Base-by-base conservation (phyloP, 2,888 invertebrate genomes). In the Apocheima hispidaria region DNA sequence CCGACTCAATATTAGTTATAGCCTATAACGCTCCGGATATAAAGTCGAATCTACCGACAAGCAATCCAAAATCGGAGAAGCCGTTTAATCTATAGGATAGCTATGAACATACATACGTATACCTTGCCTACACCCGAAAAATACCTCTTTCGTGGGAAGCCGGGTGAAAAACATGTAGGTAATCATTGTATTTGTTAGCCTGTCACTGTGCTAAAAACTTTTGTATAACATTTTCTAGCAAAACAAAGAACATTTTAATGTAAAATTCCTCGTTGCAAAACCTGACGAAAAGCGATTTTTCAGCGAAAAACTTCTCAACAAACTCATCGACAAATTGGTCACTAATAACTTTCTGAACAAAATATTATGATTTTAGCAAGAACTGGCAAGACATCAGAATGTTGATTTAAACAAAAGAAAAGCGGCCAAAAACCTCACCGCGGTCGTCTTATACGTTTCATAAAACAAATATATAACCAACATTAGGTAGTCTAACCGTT, bases 361-460 rank as follows among this genome's bases (percentile, higher is more conserved):
- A 64, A 49, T 61, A 44, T 61, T 65, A n/a, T n/a, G n/a, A n/a
- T n/a, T 65, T 60, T 49, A 21, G 52, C 26, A 33, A 20, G 50
- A 67, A 49, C 67, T 69, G 69, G 69, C 69, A 67, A 50, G 9
- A 50, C 60, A 55, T 67, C 69, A 69, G n/a, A 69, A 67, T 50
- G 49, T 28, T 44, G 51, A 21, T 35, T 35, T 36, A 14, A 30
- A 43, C 38, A 52, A 40, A 36, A 51, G 48, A 56, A 40, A 21
- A 50, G n/a, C 35, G 30, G 50, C 54, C 48, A 60, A 51, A 59
- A 57, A 57, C 49, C 50, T 43, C 56, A 28, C 36, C 16, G 23
- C 14, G 30, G 33, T 44, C 28, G 23, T 49, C 28, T 35, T 63
- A 18, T 59, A 52, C 12, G 54, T 59, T 48, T 58, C 54, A 41